phyloP scores from a whole-genome alignment of 2,113 vertebrate genomes.

The Vulpes lagopus region DNA sequence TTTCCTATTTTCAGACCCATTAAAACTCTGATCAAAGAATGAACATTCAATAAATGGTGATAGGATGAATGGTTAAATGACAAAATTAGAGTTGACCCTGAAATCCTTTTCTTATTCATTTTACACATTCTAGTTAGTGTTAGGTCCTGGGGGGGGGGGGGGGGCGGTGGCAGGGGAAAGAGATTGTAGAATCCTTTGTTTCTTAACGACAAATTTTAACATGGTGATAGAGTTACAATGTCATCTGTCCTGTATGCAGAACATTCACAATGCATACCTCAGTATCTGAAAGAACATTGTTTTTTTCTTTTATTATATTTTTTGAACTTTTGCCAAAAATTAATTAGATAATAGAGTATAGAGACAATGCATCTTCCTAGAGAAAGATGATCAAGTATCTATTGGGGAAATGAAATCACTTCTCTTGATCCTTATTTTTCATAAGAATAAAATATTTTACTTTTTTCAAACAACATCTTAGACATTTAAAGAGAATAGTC shows the following conservation, averaged over 20 bases:
- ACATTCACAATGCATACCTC: neutral
- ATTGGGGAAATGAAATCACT: neutral
- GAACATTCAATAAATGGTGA: neutral
- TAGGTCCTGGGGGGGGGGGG: neutral
- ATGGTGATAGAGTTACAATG: neutral
- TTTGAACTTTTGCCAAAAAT: slow-evolving; percentile 13
- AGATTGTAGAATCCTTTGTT: neutral
- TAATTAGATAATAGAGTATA: neutral
- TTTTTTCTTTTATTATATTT: slow-evolving; percentile 34
- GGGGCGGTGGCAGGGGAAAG: too few relatives aligned
- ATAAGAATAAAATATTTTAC: neutral
- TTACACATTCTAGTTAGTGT: neutral
- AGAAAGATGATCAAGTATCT: neutral
- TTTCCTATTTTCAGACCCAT: neutral
- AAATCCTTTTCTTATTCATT: neutral
- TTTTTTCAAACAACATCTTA: neutral
- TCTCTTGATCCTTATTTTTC: slow-evolving; percentile 1
- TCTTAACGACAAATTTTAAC: neutral
- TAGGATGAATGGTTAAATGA: neutral
- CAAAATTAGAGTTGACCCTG: neutral
- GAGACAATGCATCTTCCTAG: neutral
- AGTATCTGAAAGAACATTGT: neutral
- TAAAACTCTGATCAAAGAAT: neutral
- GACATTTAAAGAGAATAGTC: neutral
- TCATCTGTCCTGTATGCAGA: neutral